Evolutionary conservation across 2,797 vertebrate genomes (phyloP), one percentile per base, ranked within the genome.

Genomic region (Ispidina picta): DNA sequence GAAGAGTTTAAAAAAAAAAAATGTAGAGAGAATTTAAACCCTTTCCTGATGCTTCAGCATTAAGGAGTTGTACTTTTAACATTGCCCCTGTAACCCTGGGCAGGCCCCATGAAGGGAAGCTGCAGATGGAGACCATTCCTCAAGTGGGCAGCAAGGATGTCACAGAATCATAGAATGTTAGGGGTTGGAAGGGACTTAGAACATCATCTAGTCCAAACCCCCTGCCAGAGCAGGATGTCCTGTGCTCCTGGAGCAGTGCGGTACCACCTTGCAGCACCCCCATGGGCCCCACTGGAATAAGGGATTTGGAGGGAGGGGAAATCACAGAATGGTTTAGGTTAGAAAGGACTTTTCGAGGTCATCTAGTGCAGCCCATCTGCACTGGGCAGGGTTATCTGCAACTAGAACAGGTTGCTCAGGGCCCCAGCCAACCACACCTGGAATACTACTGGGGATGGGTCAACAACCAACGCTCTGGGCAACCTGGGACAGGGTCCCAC

Each of bases 161-260:
- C 39, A 39, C 14, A 39, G 37, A 39, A 15, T 39, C 37, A 39
- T 15, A 39, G 37, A 39, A 39, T 37, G 14, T 15, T 39, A 39
- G 14, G 37, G 37, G 37, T 15, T 39, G 37, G 37, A 39, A 39
- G 37, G 37, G 37, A 39, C 37, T 14, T 39, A 39, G 37, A 39
- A 39, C 14, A 39, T 39, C 37, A 39, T 39, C 37, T 39, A 39
- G 37, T 39, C 37, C 14, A 39, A 39, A 15, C 37, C 37, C 37
- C 37, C 37, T 39, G 37, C 37, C 37, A 39, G 37, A 39, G 37
- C 37, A 77, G n/a, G 62, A 78, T 18, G 17, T 25, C 39, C 44
- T 48, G 39, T 1, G 0, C 63, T 46, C 55, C 70, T 6, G 4
- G 19, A 25, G 22, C 4, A 7, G 31, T 7, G 0, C 1, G 1